Base-by-base conservation (phyloP, 2,888 invertebrate species). In the Operophtera brumata region DNA sequence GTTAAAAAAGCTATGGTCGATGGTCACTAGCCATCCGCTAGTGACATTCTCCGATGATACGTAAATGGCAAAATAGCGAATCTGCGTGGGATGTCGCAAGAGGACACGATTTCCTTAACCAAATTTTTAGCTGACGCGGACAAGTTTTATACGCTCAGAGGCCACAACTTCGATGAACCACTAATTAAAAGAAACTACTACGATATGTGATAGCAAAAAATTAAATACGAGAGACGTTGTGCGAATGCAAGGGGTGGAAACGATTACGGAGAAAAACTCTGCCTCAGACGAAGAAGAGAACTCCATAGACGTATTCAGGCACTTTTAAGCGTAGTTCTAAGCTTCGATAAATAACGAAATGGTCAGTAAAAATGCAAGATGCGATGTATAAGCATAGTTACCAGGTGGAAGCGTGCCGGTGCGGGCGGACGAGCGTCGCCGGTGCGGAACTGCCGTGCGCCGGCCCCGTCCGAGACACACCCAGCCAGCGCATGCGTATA, bases 401-500 rank as follows among this genome's bases (percentile, higher is more conserved):
- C 62, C 67, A 64, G 61, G 59, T 40, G 46, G 14, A 46, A 53
- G 39, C 47, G 41, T 59, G 61, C 61, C 62, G 67, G 65, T 67
- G 72, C 67, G 64, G 64, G 70, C 65, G 65, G 59, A 62, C 68
- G 71, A 62, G 65, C 64, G 69, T 65, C 67, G 72, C 74, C 77
- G 77, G 71, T 75, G 78, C 79, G 80, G 78, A 75, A 86, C 86
- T 86, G 81, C 78, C 78, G 84, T 70, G 73, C 71, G 78, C 70
- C 78, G 77, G 72, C 75, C 64, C 74, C 72, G 72, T 67, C 68
- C 66, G 67, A 78, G 87, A 86, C 89, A 88, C 89, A 84, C 89
- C 87, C 88, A 78, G 73, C 68, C 72, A 77, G 75, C 88, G 85
- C 88, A 86, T 87, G 88, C 88, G 89, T 36, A 26, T 13, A 26